Conservation (phyloP, 2,113 vertebrate species). For the Anguilla rostrata region DNA sequence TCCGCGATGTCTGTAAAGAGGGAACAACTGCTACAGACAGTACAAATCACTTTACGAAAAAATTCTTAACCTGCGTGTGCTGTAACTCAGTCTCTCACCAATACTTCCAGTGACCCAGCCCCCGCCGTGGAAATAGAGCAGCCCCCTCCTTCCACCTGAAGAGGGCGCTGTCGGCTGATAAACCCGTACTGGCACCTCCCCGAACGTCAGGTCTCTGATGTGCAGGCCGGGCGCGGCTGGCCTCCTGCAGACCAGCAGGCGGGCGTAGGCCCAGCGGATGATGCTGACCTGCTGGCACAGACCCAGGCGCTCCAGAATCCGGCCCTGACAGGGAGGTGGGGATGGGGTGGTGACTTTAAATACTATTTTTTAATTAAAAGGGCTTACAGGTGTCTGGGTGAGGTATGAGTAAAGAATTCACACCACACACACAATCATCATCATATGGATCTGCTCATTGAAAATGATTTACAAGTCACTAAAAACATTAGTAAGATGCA, state of each 20-base stretch:
- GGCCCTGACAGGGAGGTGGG: constrained; percentile 63
- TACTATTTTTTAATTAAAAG: constrained; percentile 8
- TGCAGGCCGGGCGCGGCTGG: constrained; percentile 54
- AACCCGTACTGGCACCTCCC: constrained; percentile 72
- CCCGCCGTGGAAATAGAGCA: constrained; percentile 82
- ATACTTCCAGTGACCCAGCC: constrained; percentile 73
- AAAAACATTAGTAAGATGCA: neutral
- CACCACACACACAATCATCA: no score
- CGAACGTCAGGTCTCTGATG: constrained; percentile 70
- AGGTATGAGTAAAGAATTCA: no score
- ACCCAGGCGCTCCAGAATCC: constrained; percentile 72
- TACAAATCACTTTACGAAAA: neutral
- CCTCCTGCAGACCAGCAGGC: constrained; percentile 28
- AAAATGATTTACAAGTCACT: neutral
- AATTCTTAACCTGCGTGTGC: neutral
- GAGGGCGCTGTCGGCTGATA: constrained; percentile 68
- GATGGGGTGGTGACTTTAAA: neutral
- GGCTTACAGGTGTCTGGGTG: neutral
- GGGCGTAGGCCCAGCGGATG: constrained; percentile 56
- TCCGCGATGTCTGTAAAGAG: constrained; percentile 69
- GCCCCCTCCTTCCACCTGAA: constrained; percentile 59
- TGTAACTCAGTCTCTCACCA: constrained; percentile 65
- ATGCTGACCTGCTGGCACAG: constrained; percentile 72
- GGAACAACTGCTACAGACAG: constrained; percentile 6
- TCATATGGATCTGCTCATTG: neutral